Percentiles rank a stretch among this genome's conserved stretches.
Conservation (phyloP, 2,888 invertebrate species). For the Drosophila cognata region DNA sequence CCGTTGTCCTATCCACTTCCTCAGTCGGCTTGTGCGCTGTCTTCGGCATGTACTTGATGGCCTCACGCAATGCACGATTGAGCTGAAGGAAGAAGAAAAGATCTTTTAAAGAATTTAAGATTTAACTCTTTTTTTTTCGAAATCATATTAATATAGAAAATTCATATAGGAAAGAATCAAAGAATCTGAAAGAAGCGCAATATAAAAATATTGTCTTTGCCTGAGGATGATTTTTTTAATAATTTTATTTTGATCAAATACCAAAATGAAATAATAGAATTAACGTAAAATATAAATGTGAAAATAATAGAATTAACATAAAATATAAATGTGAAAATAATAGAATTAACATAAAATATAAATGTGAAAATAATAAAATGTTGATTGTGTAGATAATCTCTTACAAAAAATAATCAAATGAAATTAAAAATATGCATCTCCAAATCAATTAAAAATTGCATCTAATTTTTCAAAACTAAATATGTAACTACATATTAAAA, state of each 20-base stretch:
- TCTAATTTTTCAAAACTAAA: neutral
- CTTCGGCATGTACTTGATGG: conserved; percentile 81
- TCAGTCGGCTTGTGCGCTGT: conserved; percentile 48
- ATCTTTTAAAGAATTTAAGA: neutral
- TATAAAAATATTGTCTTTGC: neutral
- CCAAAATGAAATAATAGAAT: neutral
- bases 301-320: neutral
- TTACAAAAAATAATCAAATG: neutral
- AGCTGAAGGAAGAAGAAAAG: conserved; percentile 61
- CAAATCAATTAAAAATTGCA: neutral
- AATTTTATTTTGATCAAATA: neutral
- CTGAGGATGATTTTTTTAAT: neutral
- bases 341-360: neutral
- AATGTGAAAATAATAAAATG: neutral
- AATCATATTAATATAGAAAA: neutral
- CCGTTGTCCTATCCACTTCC: conserved; percentile 65
- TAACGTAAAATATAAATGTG: neutral
- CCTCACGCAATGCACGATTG: conserved; percentile 82
- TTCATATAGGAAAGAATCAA: neutral
- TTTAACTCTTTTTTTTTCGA: neutral
- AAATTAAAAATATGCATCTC: neutral
- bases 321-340: too few relatives aligned
- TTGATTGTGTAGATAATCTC: neutral
- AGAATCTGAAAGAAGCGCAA: neutral
- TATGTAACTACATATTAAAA: neutral